These are phyloP conservation scores for Aphis craccivora DNA, from an alignment of 1,140 invertebrate genomes.

Conservation along the genomic window DNA sequence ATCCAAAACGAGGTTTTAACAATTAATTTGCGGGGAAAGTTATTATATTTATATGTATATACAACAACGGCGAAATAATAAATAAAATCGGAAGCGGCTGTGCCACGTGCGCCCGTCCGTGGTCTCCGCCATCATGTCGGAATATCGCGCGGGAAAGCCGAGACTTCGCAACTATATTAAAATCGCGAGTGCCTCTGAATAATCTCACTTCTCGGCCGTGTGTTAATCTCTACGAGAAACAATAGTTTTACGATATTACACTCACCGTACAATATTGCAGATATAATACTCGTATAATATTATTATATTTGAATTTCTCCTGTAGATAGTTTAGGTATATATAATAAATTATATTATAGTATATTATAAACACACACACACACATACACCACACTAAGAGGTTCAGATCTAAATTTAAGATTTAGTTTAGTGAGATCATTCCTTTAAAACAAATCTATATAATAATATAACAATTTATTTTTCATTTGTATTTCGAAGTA, in stretches of 20 bases:
- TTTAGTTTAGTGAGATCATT: neutral
- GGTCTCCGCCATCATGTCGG: neutral
- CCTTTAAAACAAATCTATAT: no score
- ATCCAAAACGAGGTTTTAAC: neutral
- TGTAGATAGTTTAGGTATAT: no score
- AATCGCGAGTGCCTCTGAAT: neutral
- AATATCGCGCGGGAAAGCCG: neutral
- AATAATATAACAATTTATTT: no score
- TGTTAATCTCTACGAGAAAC: neutral
- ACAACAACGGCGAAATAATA: neutral
- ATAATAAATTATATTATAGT: neutral
- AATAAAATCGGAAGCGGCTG: neutral
- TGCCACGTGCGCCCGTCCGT: no score
- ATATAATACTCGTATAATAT: neutral
- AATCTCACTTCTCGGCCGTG: neutral
- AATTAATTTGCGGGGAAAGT: neutral
- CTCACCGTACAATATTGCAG: neutral
- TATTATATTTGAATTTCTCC: neutral
- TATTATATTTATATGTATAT: neutral
- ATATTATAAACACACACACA: neutral
- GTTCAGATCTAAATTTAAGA: neutral
- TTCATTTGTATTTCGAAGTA: no score
- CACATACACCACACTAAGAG: no score
- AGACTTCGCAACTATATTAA: neutral
- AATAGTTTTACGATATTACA: neutral